phyloP scores from a whole-genome alignment of 2,888 invertebrate species.

The Tipula unca region DNA sequence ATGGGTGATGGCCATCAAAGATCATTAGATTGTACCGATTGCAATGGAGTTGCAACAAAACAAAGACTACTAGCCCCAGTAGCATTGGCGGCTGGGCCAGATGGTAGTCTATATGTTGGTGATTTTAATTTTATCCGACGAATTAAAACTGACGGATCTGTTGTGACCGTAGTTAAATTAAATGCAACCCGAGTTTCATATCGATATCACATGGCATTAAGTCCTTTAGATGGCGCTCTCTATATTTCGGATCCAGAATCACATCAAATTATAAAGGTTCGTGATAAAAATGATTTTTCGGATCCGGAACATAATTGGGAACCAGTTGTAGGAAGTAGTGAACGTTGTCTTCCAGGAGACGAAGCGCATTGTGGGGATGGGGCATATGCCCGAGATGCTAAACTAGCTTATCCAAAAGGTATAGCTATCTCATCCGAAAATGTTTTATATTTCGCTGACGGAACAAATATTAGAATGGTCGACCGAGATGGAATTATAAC shows the following conservation, averaged over 20 bases:
- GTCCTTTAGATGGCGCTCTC: slow-evolving; percentile 85
- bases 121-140: slow-evolving; percentile 91
- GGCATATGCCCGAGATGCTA: slow-evolving; percentile 83
- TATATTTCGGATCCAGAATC: slow-evolving; percentile 96
- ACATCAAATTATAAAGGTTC: slow-evolving; percentile 83
- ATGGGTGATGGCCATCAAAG: slow-evolving; percentile 90
- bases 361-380: slow-evolving; percentile 96
- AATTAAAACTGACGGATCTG: slow-evolving; percentile 73
- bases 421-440: slow-evolving; percentile 90
- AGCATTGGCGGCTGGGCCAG: slow-evolving; percentile 82
- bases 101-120: slow-evolving; percentile 90
- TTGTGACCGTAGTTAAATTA: slow-evolving; percentile 42
- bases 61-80: slow-evolving; percentile 85
- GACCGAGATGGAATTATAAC: slow-evolving; percentile 86
- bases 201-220: slow-evolving; percentile 92
- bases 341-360: slow-evolving; percentile 85
- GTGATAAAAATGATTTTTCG: slow-evolving; percentile 69
- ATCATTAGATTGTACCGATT: slow-evolving; percentile 73
- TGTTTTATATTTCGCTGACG: slow-evolving; percentile 90
- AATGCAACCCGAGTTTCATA: slow-evolving; percentile 91
- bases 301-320: slow-evolving; percentile 92
- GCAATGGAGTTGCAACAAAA: slow-evolving; percentile 69
- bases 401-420: slow-evolving; percentile 92
- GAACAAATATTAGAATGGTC: slow-evolving; percentile 89
- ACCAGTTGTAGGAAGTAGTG: slow-evolving; percentile 89